phyloP scores from a whole-genome alignment of 2,888 invertebrate species.

The Synanthedon andrenaeformis region DNA sequence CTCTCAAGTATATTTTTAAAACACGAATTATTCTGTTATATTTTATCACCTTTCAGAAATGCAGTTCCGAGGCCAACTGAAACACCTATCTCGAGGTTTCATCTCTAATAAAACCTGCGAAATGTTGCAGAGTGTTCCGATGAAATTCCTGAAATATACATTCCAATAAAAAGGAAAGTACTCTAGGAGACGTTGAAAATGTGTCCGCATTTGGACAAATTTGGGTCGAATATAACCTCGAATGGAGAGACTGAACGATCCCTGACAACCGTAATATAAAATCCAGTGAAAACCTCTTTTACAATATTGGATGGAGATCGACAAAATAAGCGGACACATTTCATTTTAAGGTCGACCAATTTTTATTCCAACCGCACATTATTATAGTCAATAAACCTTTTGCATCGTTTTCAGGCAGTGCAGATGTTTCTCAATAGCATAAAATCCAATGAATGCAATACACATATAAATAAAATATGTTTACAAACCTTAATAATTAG shows the following conservation, averaged over 20 bases:
- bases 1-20: too few species aligned
- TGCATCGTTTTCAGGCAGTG: background rate
- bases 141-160: slow-evolving; percentile 46
- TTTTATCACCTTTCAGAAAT: background rate
- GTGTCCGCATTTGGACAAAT: slow-evolving; percentile 54
- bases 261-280: slow-evolving; percentile 45
- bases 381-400: background rate
- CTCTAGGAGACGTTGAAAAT: slow-evolving; percentile 44
- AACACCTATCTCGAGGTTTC: background rate
- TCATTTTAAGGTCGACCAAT: background rate
- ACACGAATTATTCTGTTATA: too few species aligned
- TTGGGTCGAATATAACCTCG: slow-evolving; percentile 50
- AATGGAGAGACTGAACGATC: slow-evolving; percentile 45
- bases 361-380: background rate
- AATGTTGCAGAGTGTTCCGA: slow-evolving; percentile 21
- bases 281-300: slow-evolving; percentile 34
- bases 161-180: slow-evolving; percentile 51
- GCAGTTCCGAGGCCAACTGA: background rate
- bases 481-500: too few species aligned
- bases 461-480: too few species aligned
- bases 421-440: too few species aligned
- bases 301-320: slow-evolving; percentile 34
- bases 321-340: slow-evolving; percentile 8
- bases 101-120: background rate
- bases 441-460: too few species aligned